A percentile compares a stretch with the other conserved stretches of the same genome.
Conservation (phyloP, 1,140 invertebrate genomes). For the Drosophila nebulosa region DNA sequence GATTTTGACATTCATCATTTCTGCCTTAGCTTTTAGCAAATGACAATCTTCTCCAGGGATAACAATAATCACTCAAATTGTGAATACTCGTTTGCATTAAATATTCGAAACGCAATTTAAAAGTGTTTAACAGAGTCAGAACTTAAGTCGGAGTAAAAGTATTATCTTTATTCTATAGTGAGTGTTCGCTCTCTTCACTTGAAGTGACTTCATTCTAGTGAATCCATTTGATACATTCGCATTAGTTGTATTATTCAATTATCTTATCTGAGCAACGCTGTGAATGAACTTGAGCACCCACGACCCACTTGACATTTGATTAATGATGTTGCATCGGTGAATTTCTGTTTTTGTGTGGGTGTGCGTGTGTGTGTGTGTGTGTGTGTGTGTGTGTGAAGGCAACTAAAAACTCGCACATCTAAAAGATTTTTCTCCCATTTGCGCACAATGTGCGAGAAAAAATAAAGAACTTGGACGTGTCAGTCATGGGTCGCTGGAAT, state of each 20-base stretch:
- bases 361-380: background rate
- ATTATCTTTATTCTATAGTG: background rate
- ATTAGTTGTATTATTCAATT: constrained; percentile 49
- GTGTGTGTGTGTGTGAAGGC: background rate
- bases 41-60: constrained; percentile 6
- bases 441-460: background rate
- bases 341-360: constrained; percentile 21
- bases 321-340: constrained; percentile 36
- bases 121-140: background rate
- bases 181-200: background rate
- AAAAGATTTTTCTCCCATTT: constrained; percentile 8
- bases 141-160: background rate
- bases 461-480: background rate
- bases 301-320: constrained; percentile 47
- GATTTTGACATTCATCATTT: background rate
- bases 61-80: background rate
- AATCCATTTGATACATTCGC: constrained; percentile 7
- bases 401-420: constrained; percentile 14
- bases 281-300: constrained; percentile 6
- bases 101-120: background rate
- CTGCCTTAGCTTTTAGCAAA: background rate
- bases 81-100: background rate
- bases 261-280: constrained; percentile 18
- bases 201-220: background rate
- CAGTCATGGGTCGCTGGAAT: constrained; percentile 10